A percentile compares a stretch with the other conserved stretches of the same genome.
phyloP scores from a whole-genome alignment of 1,140 invertebrate genomes.

The Cotesia chilonis region DNA sequence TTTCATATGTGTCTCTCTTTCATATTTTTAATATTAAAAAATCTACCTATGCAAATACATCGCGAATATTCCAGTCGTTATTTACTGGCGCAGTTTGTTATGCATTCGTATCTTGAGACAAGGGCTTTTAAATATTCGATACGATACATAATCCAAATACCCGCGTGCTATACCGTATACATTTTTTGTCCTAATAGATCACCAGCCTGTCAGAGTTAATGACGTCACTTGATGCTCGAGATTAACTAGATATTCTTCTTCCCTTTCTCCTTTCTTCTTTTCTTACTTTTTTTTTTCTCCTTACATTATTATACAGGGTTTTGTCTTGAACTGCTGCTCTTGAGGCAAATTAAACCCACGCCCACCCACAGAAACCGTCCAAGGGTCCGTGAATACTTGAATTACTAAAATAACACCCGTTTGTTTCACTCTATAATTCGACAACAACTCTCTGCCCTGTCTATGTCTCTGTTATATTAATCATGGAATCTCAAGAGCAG shows the following conservation, averaged over 20 bases:
- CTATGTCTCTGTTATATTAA: constrained; percentile 29
- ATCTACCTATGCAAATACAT: background rate
- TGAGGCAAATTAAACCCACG: constrained; percentile 54
- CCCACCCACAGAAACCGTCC: constrained; percentile 46
- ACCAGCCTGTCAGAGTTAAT: constrained; percentile 25
- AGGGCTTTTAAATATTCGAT: no score
- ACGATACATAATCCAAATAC: no score
- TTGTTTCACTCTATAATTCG: constrained; percentile 34
- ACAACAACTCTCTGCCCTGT: background rate
- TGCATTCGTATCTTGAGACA: no score
- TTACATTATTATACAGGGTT: background rate
- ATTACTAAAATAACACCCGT: constrained; percentile 56
- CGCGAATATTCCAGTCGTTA: background rate
- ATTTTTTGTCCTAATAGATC: constrained; percentile 15
- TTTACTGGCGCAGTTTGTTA: background rate
- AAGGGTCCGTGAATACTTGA: constrained; percentile 44
- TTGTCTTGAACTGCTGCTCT: constrained; percentile 42
- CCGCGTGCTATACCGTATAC: background rate
- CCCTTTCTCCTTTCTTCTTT: constrained; percentile 9
- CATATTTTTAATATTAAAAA: background rate
- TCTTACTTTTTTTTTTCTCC: constrained; percentile 15
- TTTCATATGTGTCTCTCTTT: background rate
- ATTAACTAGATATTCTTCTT: constrained; percentile 23
- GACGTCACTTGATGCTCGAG: constrained; percentile 33
- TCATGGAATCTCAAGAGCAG: constrained; percentile 31